These are phyloP conservation scores for Blastobasis adustella DNA, from an alignment of 2,888 invertebrate species.

Conservation along the genomic window DNA sequence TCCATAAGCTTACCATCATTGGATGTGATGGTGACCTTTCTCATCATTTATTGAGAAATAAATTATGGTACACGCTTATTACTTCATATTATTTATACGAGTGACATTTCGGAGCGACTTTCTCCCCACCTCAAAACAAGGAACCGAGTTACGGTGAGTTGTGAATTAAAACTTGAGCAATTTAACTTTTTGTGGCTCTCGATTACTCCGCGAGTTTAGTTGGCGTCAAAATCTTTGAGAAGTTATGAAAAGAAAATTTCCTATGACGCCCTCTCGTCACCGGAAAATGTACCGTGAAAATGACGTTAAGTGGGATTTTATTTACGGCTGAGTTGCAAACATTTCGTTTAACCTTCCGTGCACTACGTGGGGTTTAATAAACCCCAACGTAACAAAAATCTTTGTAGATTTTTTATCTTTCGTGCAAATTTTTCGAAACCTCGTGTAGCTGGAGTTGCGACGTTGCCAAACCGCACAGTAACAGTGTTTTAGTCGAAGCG, in stretches of 20 bases:
- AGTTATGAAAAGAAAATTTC: constrained; percentile 21
- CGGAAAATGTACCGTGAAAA: constrained; percentile 5
- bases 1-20: too few species aligned
- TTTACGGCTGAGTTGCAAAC: too few species aligned
- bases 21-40: too few species aligned
- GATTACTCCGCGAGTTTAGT: constrained; percentile 36
- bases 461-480: too few species aligned
- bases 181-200: constrained; percentile 57
- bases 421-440: too few species aligned
- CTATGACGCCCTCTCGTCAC: constrained; percentile 18
- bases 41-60: too few species aligned
- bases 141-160: constrained; percentile 31
- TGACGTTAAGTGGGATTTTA: not conserved
- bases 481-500: too few species aligned
- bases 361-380: too few species aligned
- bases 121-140: constrained; percentile 33
- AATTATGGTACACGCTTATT: not conserved
- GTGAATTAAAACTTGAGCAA: constrained; percentile 55
- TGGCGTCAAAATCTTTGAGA: constrained; percentile 29
- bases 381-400: too few species aligned
- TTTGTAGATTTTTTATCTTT: too few species aligned
- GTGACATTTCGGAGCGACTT: constrained; percentile 24
- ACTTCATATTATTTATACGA: constrained; percentile 1
- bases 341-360: not conserved
- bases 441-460: too few species aligned